Percentiles rank a stretch among this genome's conserved stretches.
Evolutionary conservation across 2,888 invertebrate species (phyloP).

Genomic region (Cepaea hortensis): DNA sequence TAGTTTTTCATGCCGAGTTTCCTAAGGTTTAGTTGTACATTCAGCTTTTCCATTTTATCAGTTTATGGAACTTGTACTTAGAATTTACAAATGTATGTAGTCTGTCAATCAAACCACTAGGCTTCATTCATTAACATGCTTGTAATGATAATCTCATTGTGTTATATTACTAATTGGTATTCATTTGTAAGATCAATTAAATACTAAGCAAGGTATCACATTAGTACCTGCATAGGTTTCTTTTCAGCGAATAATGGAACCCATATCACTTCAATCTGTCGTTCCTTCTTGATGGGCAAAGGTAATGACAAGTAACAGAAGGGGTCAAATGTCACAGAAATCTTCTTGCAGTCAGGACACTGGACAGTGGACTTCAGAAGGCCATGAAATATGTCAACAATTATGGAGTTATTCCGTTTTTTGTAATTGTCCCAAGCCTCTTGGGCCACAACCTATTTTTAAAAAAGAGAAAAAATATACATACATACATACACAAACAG

Average conservation of each 20-base stretch:
- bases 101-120: too few species aligned
- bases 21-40: too few species aligned
- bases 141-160: too few species aligned
- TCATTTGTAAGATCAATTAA: too few species aligned
- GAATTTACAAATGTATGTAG: too few species aligned
- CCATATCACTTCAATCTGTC: constrained; percentile 77
- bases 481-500: neutral
- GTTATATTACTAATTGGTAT: too few species aligned
- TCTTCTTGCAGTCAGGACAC: constrained; percentile 79
- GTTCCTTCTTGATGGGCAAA: constrained; percentile 76
- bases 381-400: constrained; percentile 80
- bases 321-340: constrained; percentile 81
- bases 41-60: too few species aligned
- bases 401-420: constrained; percentile 80
- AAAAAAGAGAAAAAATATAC: neutral
- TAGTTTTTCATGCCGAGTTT: too few species aligned
- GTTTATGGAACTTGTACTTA: too few species aligned
- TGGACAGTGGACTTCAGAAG: constrained; percentile 80
- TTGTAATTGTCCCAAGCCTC: constrained; percentile 80
- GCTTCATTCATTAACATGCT: too few species aligned
- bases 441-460: constrained; percentile 77
- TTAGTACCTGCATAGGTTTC: constrained; percentile 72
- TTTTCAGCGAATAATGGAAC: constrained; percentile 69
- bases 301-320: constrained; percentile 81
- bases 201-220: too few species aligned